phyloP scores from a whole-genome alignment of 2,797 vertebrate genomes.

The Melanotaenia nigrans region DNA sequence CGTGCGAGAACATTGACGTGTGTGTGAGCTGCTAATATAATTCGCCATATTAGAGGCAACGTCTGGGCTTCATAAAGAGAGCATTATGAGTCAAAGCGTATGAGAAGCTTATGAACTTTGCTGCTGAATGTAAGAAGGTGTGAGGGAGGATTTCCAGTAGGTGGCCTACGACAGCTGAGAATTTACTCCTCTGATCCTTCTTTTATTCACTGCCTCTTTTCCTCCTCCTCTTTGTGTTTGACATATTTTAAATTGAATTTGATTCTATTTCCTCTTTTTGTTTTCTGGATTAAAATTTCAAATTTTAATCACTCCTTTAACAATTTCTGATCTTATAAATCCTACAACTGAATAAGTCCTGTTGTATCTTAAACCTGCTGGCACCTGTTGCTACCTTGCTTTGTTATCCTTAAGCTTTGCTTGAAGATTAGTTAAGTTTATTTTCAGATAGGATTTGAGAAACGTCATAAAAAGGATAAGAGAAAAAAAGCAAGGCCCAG shows the following conservation, averaged over 20 bases:
- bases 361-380: not conserved
- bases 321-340: not conserved
- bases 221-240: not conserved
- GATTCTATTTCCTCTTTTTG: not conserved
- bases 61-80: constrained; percentile 35
- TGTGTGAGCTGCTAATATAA: constrained; percentile 34
- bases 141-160: constrained; percentile 45
- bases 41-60: constrained; percentile 19
- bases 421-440: not conserved
- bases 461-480: not conserved
- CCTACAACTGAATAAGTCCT: not conserved
- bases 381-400: not conserved
- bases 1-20: constrained; percentile 27
- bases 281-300: not conserved
- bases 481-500: not conserved
- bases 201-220: constrained; percentile 19
- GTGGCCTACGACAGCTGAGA: constrained; percentile 33
- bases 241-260: not conserved
- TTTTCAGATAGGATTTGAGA: not conserved
- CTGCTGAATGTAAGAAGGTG: constrained; percentile 47
- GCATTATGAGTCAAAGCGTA: constrained; percentile 42
- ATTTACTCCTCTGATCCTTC: constrained; percentile 16
- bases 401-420: not conserved
- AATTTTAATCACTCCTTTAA: not conserved
- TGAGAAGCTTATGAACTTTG: constrained; percentile 63